A percentile compares a stretch with the other conserved stretches of the same genome.
These are phyloP conservation scores for Sinohyriopsis cumingii DNA, from an alignment of 2,888 invertebrate species.

Conservation along the genomic window DNA sequence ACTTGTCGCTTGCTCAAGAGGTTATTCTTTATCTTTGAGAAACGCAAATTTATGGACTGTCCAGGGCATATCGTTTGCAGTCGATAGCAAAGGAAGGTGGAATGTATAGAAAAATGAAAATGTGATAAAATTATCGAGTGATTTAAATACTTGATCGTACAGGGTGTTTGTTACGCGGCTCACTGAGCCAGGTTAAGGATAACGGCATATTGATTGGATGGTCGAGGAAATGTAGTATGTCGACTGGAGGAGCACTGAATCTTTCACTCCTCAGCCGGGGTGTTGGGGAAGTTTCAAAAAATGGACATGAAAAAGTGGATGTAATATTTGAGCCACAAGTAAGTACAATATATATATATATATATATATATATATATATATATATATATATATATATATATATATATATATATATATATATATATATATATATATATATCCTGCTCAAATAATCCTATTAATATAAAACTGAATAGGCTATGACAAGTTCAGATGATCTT, in stretches of 20 bases:
- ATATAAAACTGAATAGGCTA: too few relatives aligned
- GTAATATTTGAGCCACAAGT: conserved; percentile 69
- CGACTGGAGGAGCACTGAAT: conserved; percentile 58
- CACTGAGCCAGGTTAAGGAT: too few relatives aligned
- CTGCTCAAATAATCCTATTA: not conserved
- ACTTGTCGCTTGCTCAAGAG: not conserved
- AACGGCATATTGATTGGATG: too few relatives aligned
- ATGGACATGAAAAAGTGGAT: conserved; percentile 69
- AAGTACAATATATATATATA: conserved; percentile 11
- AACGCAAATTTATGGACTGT: not conserved
- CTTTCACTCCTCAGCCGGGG: conserved; percentile 68
- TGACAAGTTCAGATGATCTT: too few relatives aligned
- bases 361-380: conserved; percentile 4
- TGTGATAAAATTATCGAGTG: not conserved
- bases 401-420: conserved; percentile 3
- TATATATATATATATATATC: conserved; percentile 1
- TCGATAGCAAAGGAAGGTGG: too few relatives aligned
- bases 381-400: conserved; percentile 1
- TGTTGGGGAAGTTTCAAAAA: conserved; percentile 65
- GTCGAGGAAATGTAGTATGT: conserved; percentile 30
- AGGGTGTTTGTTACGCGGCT: too few relatives aligned
- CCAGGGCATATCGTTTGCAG: not conserved
- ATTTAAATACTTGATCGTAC: too few relatives aligned
- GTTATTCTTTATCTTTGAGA: not conserved
- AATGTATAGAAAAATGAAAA: too few relatives aligned